Evolutionary conservation across 2,797 vertebrate genomes (phyloP).

Genomic region (Heteromormyrus szaboi): DNA sequence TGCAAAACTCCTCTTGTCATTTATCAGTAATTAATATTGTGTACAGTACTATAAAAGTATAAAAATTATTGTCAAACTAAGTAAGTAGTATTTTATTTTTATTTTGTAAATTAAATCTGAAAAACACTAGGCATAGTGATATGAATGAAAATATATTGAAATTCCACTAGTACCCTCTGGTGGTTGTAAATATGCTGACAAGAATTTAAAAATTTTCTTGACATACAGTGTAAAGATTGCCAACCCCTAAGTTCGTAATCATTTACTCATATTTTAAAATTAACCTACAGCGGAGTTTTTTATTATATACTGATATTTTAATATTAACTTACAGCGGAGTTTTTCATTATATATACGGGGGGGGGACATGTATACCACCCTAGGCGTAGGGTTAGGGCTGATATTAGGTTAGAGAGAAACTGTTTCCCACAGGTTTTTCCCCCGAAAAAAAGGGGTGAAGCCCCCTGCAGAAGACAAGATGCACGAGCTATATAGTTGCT

Average conservation of each 20-base stretch:
- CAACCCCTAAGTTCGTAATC: background rate
- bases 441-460: background rate
- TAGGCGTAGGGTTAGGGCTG: background rate
- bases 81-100: background rate
- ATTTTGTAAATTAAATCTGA: background rate
- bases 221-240: background rate
- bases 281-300: background rate
- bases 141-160: background rate
- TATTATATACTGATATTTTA: background rate
- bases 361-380: background rate
- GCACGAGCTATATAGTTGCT: background rate
- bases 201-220: background rate
- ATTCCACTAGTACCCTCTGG: background rate
- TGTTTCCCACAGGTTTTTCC: background rate
- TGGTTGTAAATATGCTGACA: background rate
- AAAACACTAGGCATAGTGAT: background rate
- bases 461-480: background rate
- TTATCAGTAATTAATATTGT: background rate
- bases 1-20: background rate
- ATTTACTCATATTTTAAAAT: background rate
- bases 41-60: background rate
- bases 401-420: background rate
- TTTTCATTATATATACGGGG: background rate
- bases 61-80: background rate
- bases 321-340: background rate